Evolutionary conservation across 2,888 invertebrate genomes (phyloP).

Genomic region (Metacarcinus magister): DNA sequence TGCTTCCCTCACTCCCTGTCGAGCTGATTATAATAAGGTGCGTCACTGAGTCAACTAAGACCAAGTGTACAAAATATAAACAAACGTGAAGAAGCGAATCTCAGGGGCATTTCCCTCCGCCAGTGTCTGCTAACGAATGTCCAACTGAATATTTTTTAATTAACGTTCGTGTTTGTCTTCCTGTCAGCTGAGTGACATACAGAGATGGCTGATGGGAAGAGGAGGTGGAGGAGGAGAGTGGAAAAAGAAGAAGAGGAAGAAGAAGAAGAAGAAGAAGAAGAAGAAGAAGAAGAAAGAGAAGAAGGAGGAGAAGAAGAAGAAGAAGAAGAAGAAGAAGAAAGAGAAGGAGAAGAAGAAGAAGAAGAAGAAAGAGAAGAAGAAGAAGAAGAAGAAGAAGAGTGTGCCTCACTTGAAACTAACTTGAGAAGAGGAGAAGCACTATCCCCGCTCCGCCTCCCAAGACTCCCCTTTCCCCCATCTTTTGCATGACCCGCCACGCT

Average conservation of each 20-base stretch:
- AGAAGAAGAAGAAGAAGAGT: neutral
- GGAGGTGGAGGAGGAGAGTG: neutral
- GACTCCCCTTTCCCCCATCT: neutral
- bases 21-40: slow-evolving; percentile 22
- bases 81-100: slow-evolving; percentile 49
- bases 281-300: neutral
- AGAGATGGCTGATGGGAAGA: neutral
- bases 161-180: slow-evolving; percentile 39
- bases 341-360: neutral
- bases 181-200: slow-evolving; percentile 31
- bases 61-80: slow-evolving; percentile 34
- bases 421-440: neutral
- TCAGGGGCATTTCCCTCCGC: neutral
- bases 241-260: neutral
- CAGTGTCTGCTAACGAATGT: slow-evolving; percentile 40
- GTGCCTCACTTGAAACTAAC: slow-evolving; percentile 29
- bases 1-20: neutral
- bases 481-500: neutral
- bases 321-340: neutral
- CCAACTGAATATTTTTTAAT: slow-evolving; percentile 49
- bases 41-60: neutral
- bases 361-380: neutral
- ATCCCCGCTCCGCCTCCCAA: neutral
- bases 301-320: neutral
- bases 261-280: neutral